Conservation (phyloP, 2,888 invertebrate species). For the Lepidocyrtinus sp. region DNA sequence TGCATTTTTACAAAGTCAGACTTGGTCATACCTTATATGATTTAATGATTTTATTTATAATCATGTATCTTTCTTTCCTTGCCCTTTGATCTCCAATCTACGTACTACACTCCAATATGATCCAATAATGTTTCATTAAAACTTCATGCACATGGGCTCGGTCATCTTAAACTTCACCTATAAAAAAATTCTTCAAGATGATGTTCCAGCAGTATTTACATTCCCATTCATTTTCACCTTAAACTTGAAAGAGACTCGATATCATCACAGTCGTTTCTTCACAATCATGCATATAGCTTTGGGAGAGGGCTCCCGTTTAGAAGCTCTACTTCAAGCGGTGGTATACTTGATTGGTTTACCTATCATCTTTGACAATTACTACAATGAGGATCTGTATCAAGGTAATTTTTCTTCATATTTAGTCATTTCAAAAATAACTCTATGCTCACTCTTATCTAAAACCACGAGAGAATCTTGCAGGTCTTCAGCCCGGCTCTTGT, state of each 20-base stretch:
- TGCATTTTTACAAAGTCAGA: no score
- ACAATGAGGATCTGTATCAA: constrained; percentile 20
- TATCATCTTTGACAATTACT: constrained; percentile 49
- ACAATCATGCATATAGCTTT: constrained; percentile 43
- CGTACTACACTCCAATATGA: no score
- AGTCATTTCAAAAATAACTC: no score
- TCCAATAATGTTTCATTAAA: neutral
- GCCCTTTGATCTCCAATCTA: constrained; percentile 28
- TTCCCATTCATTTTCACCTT: constrained; percentile 44
- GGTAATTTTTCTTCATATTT: no score
- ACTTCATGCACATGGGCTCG: neutral
- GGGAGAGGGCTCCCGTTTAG: constrained; percentile 62
- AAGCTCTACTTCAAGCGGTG: constrained; percentile 61
- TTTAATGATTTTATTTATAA: no score
- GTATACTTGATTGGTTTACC: constrained; percentile 65
- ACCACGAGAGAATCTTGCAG: constrained; percentile 18
- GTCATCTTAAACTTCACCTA: neutral
- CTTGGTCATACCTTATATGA: no score
- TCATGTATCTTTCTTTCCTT: constrained; percentile 5
- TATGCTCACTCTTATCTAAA: no score
- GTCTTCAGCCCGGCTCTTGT: constrained; percentile 34
- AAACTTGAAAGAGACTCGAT: constrained; percentile 44
- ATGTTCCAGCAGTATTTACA: constrained; percentile 30
- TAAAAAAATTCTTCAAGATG: neutral
- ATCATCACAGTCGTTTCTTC: constrained; percentile 1